These are phyloP conservation scores for Troides oblongomaculatus DNA, from an alignment of 2,888 invertebrate genomes.

Conservation along the genomic window DNA sequence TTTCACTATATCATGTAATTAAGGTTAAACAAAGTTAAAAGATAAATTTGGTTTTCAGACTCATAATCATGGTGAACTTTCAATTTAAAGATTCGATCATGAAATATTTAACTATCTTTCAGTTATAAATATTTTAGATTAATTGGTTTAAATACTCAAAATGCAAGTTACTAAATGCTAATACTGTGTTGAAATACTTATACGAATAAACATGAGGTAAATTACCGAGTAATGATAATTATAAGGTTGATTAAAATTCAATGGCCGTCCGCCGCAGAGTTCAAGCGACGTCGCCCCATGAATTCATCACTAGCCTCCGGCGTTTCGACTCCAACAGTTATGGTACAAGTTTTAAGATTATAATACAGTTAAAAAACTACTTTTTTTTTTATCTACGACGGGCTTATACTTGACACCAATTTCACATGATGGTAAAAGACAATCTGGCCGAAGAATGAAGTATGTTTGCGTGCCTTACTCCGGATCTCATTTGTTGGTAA, in stretches of 20 bases:
- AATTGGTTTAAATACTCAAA: not conserved
- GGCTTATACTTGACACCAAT: too few species aligned
- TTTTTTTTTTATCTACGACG: too few species aligned
- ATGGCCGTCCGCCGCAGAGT: conserved; percentile 40
- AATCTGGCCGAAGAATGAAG: too few species aligned
- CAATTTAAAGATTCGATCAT: not conserved
- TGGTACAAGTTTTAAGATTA: conserved; percentile 19
- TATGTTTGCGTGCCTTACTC: too few species aligned
- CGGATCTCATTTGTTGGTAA: too few species aligned
- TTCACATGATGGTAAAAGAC: too few species aligned
- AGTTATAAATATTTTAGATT: too few species aligned
- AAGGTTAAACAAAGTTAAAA: not conserved
- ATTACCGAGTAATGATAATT: conserved; percentile 19
- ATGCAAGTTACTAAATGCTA: not conserved
- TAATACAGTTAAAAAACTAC: not conserved
- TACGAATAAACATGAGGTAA: conserved; percentile 14
- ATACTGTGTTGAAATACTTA: conserved; percentile 2
- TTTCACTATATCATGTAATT: not conserved
- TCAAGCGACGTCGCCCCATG: conserved; percentile 39
- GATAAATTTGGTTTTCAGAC: not conserved
- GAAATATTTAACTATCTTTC: not conserved
- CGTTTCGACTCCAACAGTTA: conserved; percentile 12
- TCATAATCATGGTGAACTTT: not conserved
- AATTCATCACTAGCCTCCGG: conserved; percentile 36
- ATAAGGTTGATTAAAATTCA: conserved; percentile 41